phyloP scores from a whole-genome alignment of 2,888 invertebrate species.

The Trissolcus japonicus region DNA sequence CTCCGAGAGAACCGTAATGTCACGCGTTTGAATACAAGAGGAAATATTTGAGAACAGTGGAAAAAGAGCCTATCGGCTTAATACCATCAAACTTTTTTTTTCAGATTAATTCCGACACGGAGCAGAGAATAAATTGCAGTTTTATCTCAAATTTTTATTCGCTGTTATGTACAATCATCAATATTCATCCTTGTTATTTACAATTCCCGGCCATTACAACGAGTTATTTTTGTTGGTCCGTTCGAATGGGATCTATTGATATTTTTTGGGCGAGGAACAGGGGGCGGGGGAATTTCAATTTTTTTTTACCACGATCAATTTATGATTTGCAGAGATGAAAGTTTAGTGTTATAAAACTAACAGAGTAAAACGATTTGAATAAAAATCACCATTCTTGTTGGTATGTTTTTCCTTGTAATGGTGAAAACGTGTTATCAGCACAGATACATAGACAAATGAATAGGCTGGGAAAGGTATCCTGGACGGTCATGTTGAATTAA shows the following conservation, averaged over 20 bases:
- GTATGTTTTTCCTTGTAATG: conserved; percentile 41
- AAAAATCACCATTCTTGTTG: conserved; percentile 52
- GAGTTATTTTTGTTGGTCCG: conserved; percentile 5
- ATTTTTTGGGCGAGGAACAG: no score
- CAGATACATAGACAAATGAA: conserved; percentile 55
- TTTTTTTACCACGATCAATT: not conserved
- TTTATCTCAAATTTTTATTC: conserved; percentile 32
- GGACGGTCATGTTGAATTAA: conserved; percentile 51
- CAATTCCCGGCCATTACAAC: conserved; percentile 29
- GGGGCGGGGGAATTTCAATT: no score
- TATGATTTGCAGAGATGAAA: conserved; percentile 40
- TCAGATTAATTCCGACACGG: conserved; percentile 22
- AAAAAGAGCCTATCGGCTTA: conserved; percentile 9
- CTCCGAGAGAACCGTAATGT: conserved; percentile 17
- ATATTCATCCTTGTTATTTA: conserved; percentile 47
- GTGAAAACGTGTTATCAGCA: conserved; percentile 36
- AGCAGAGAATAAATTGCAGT: conserved; percentile 11
- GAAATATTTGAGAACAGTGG: conserved; percentile 43
- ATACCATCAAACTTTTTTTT: conserved; percentile 14
- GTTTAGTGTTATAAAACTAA: conserved; percentile 44
- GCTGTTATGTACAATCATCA: conserved; percentile 32
- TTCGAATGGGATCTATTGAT: conserved; percentile 13
- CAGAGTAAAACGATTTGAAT: conserved; percentile 32
- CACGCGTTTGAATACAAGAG: conserved; percentile 34
- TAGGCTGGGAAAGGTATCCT: conserved; percentile 49